These are phyloP conservation scores for Amblyopsis rosae DNA, from an alignment of 2,113 vertebrate genomes.

Conservation along the genomic window DNA sequence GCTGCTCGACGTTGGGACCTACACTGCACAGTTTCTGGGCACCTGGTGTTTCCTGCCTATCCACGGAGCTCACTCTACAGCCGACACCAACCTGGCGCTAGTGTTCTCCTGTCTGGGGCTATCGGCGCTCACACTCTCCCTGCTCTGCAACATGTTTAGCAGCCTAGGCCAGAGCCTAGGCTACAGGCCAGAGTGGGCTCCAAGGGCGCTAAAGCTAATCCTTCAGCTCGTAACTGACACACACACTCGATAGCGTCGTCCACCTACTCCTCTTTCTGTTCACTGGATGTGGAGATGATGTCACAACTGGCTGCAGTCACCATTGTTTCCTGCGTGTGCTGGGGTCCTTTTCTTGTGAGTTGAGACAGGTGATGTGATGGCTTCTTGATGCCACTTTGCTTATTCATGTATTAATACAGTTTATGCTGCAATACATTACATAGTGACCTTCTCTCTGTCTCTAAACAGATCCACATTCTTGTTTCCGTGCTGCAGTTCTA, in stretches of 20 bases:
- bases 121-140: conserved; percentile 71
- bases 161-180: too few relatives aligned
- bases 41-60: conserved; percentile 86
- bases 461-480: conserved; percentile 60
- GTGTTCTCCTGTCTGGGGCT: conserved; percentile 82
- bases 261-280: conserved; percentile 44
- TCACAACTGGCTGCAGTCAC: conserved; percentile 82
- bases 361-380: conserved; percentile 6
- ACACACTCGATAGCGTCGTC: conserved; percentile 22
- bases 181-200: conserved; percentile 71
- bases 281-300: conserved; percentile 85
- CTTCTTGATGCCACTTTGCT: neutral
- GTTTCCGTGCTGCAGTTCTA: conserved; percentile 50
- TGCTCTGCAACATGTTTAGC: conserved; percentile 81
- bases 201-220: conserved; percentile 6
- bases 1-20: conserved; percentile 73
- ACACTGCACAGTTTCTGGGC: conserved; percentile 73
- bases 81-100: conserved; percentile 70
- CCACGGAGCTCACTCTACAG: conserved; percentile 35
- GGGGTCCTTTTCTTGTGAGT: conserved; percentile 85
- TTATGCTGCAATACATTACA: neutral
- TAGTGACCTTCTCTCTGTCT: conserved; percentile 12
- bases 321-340: conserved; percentile 84
- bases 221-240: neutral
- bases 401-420: neutral